phyloP scores from a whole-genome alignment of 2,113 vertebrate genomes.

The Bubo bubo region DNA sequence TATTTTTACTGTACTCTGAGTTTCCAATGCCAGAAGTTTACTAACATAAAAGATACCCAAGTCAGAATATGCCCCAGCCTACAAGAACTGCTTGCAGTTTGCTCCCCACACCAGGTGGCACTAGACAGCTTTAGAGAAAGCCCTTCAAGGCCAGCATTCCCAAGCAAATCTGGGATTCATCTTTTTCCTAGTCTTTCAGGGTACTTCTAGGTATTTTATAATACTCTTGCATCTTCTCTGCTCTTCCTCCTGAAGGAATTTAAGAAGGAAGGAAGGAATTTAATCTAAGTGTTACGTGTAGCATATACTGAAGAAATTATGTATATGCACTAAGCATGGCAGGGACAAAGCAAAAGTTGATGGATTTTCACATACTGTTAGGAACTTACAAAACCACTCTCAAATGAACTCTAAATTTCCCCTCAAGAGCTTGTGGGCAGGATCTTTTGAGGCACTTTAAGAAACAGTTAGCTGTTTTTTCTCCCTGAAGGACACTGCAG shows the following conservation, averaged over 20 bases:
- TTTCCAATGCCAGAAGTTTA: background rate
- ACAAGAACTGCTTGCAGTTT: background rate
- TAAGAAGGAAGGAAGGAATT: background rate
- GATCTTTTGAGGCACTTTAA: background rate
- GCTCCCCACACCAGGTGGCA: slow-evolving; percentile 52
- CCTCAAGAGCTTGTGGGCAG: background rate
- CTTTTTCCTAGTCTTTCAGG: background rate
- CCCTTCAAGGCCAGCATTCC: background rate
- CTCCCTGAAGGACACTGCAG: background rate
- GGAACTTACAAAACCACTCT: background rate
- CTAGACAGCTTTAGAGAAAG: slow-evolving; percentile 22
- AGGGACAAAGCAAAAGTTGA: background rate
- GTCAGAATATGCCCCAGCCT: background rate
- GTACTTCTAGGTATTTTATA: slow-evolving; percentile 11
- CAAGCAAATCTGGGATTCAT: background rate
- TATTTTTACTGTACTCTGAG: background rate
- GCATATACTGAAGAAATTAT: background rate
- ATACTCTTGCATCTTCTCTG: slow-evolving; percentile 14
- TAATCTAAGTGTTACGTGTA: background rate
- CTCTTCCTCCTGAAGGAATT: slow-evolving; percentile 31
- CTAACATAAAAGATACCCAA: background rate
- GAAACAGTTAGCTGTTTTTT: background rate
- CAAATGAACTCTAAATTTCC: background rate
- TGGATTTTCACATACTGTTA: background rate
- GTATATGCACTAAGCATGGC: background rate